Base-by-base conservation (phyloP, 1,140 invertebrate species). In the Ericerus pela region DNA sequence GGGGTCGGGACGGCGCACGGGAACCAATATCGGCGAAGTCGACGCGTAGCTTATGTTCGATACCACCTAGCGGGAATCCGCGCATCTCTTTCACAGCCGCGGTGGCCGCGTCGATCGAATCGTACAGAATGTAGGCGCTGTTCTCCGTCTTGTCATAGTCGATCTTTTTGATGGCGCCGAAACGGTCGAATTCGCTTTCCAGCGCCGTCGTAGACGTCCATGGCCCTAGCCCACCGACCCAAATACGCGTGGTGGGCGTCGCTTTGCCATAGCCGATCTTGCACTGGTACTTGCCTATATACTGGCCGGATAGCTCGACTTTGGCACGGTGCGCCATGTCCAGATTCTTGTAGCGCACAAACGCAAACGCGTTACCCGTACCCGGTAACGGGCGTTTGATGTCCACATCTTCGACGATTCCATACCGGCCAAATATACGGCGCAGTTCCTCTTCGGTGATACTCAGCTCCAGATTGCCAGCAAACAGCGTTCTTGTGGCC, bases 211-310 rank as follows among this genome's bases (percentile, higher is more conserved):
- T 78, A 8, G 89, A 95, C 1, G 93, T 90, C 94, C 94, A 97
- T 0, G 88, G 84, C 1, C 94, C 94, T 14, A 99, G 72, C 29
- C 94, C 93, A 59, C 96, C 96, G 1, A 99, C 88, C 95, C 95
- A 98, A 56, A 99, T 88, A 59, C 89, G 78, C 14, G 88, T 93
- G 0, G 94, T 96, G 0, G 94, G 91, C 18, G 90, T 96, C 0
- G 92, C 90, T 75, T 98, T 98, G 5, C 95, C 95, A 72, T 97
- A 99, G 26, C 95, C 95, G 69, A 99, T 98, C 73, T 98, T 98
- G 70, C 93, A 96, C 70, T 96, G 93, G 67, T 96, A 96, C 71
- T 96, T 96, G 4, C 94, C 94, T 70, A 98, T 96, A 66, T 96
- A 96, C 66, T 96, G 91, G 1, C 94, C 93, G 14, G 91, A 95